Evolutionary conservation across 2,888 invertebrate species (phyloP).

Genomic region (Bellardia pandia): DNA sequence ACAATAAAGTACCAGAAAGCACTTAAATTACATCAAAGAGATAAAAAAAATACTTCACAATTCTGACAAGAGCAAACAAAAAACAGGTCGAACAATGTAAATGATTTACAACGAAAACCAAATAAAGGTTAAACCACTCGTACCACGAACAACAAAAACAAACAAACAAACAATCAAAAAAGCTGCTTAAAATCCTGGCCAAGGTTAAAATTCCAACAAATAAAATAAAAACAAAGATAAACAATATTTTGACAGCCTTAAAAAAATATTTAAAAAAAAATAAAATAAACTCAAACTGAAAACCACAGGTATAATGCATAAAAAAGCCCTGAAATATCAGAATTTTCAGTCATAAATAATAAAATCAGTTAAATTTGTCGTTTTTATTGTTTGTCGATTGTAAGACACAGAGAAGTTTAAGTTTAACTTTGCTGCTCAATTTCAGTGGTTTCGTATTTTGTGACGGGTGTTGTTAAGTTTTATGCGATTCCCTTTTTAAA

Average conservation of each 20-base stretch:
- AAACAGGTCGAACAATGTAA: slow-evolving; percentile 65
- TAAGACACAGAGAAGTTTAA: slow-evolving; percentile 1
- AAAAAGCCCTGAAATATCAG: slow-evolving; percentile 54
- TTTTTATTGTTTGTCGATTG: background rate
- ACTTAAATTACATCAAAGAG: slow-evolving; percentile 1
- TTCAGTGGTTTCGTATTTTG: slow-evolving; percentile 1
- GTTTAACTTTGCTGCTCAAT: background rate
- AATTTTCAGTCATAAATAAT: slow-evolving; percentile 52
- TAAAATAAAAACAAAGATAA: slow-evolving; percentile 25
- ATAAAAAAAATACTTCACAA: slow-evolving; percentile 5
- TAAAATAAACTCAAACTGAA: background rate
- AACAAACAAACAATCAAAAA: slow-evolving; percentile 17
- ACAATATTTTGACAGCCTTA: background rate
- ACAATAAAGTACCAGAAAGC: background rate
- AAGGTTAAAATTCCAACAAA: slow-evolving; percentile 61
- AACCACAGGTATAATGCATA: slow-evolving; percentile 28
- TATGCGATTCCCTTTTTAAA: slow-evolving; percentile 9
- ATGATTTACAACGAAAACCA: slow-evolving; percentile 46
- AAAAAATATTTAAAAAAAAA: slow-evolving; percentile 2
- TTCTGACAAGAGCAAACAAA: slow-evolving; percentile 24
- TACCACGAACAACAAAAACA: background rate
- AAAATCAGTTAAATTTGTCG: slow-evolving; percentile 21
- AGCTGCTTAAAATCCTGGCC: slow-evolving; percentile 59
- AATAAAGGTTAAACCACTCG: slow-evolving; percentile 59
- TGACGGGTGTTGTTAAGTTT: background rate